Conservation (phyloP, 2,113 vertebrate genomes). For the Holacanthus passer region DNA sequence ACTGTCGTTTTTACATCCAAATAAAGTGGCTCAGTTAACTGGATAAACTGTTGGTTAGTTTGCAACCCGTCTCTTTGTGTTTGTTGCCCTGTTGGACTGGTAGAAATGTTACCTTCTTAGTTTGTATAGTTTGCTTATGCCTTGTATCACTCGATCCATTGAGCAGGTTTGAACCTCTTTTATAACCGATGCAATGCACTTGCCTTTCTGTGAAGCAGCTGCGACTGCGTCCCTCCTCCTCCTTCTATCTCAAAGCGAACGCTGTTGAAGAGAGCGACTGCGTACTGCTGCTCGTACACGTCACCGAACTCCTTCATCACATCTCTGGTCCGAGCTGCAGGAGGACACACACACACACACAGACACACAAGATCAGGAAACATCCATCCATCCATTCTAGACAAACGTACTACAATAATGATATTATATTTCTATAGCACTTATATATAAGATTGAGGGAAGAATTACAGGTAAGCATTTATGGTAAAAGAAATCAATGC, state of each 20-base stretch:
- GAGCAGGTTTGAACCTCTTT: neutral
- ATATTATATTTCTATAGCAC: too few relatives aligned
- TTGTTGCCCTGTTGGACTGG: neutral
- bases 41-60: neutral
- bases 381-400: too few relatives aligned
- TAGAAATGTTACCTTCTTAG: neutral
- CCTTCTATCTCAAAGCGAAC: constrained; percentile 95
- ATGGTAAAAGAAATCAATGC: neutral
- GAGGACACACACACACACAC: constrained; percentile 4
- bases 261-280: constrained; percentile 92
- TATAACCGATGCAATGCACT: constrained; percentile 15
- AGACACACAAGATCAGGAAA: constrained; percentile 13
- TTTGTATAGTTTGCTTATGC: neutral
- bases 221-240: constrained; percentile 86
- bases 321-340: constrained; percentile 86
- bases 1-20: neutral
- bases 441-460: neutral
- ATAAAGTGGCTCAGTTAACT: neutral
- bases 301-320: constrained; percentile 89
- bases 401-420: too few relatives aligned
- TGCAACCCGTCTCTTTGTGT: neutral
- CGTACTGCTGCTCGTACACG: constrained; percentile 91
- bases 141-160: neutral
- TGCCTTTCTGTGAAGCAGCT: constrained; percentile 95
- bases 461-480: neutral